Base-by-base conservation (phyloP, 2,113 vertebrate genomes). In the Charadrius vociferus region DNA sequence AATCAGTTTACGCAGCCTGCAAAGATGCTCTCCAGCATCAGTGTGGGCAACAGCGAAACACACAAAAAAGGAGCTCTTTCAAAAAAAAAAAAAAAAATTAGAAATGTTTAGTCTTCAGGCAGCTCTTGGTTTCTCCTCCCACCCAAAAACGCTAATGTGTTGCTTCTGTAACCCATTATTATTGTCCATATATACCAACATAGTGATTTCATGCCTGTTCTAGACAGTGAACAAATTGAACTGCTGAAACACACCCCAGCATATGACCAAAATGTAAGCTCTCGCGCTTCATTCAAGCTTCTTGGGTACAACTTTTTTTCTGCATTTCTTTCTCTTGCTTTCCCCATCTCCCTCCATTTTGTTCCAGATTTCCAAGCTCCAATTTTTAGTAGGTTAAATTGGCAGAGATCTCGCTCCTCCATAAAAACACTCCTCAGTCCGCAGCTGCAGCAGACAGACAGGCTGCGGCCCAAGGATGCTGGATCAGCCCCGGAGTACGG, bases 161-260 rank as follows among this genome's bases (percentile, higher is more conserved):
- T 93, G 68, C 68, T 93, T 96, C 52, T 93, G 37, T 75, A 95
- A 72, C 34, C 36, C 62, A 29, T 90, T 90, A 61, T 80, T 61
- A 75, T 65, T 32, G 5, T 24, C 24, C 43, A 20, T 26, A 47
- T 20, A 85, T 34, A 79, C 14, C 92, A 95, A 81, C 18, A 71
- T 0, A 56, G 37, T 0, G 0, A 71, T 94, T 88, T 84, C 92
- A 91, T 32, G 86, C 68, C 68, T 63, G 20, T 53, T 92, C 58
- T 66, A 70, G 79, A 68, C 92, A 82, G 65, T 8, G n/a, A 90
- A 59, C 27, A 47, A 90, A 78, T 1, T 55, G 19, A 86, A 52
- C n/a, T 4, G 34, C 22, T 3, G 5, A 71, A 90, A 81, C 36
- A 81, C 47, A 74, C 43, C 26, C 47, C 77, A n/a, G 32, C 0